Evolutionary conservation across 2,797 vertebrate genomes (phyloP), one percentile per base, ranked within the genome.

Genomic region (Epinephelus awoara): DNA sequence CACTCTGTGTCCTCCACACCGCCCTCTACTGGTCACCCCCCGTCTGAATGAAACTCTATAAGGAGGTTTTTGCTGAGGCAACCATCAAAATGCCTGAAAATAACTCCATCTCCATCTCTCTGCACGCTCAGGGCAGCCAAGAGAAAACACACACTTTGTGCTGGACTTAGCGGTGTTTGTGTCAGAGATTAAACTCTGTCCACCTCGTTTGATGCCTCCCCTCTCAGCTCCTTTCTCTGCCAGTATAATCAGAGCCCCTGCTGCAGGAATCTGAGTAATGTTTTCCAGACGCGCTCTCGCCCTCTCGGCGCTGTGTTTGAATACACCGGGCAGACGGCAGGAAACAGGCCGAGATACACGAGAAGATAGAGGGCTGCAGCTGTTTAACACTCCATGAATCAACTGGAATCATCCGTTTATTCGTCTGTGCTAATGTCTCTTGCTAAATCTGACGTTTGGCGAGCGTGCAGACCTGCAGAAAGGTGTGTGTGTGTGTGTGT

Each of bases 231-330:
- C 55, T 62, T 47, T 18, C 77, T 55, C 74, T 67, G 70, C 85
- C 86, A 90, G 82, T 74, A 92, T 75, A 89, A 91, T 88, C 82
- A 88, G 82, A 89, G 81, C 70, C 86, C 83, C 84, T 66, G 83
- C 88, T 89, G 88, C 75, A 92, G 89, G 91, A 95, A 94, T 94
- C 88, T 54, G 68, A 90, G 84, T 93, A 94, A 94, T 94, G 90
- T 85, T 91, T 95, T 94, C 94, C 95, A 95, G 94, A 94, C 84
- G 38, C 47, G 38, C 68, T 51, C 79, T 65, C 72, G 47, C 69
- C 44, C 80, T 74, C 59, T 86, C 69, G 46, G 77, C 62, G 21
- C 68, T 23, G 77, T 83, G 88, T 67, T 72, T 85, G 72, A 79
- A 71, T 15, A 61, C 56, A 69, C 46, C 10, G 65, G 69, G 70